Percentiles rank a stretch among this genome's conserved stretches.
phyloP scores from a whole-genome alignment of 2,113 vertebrate species.

The Struthidea cinerea region DNA sequence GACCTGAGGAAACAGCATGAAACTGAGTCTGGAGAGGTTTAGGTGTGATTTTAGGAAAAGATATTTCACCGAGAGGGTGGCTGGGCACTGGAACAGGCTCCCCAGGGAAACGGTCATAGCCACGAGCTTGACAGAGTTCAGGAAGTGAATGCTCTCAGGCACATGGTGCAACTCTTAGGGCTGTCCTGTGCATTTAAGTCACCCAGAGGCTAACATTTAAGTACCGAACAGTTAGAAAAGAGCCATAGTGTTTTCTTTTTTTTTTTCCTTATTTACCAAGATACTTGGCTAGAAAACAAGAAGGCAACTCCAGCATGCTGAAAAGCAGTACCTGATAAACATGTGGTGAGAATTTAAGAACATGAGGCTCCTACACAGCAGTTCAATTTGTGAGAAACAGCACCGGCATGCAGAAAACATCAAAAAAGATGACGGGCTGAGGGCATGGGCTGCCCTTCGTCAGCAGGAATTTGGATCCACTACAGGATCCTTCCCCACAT shows the following conservation, averaged over 20 bases:
- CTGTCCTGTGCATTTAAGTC: not conserved
- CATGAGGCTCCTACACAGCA: not conserved
- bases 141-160: not conserved
- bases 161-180: not conserved
- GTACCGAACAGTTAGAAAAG: not conserved
- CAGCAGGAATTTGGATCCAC: not conserved
- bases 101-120: not conserved
- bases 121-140: not conserved
- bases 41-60: not conserved
- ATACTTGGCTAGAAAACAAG: not conserved
- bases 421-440: not conserved
- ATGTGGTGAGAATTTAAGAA: not conserved
- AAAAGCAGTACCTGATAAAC: not conserved
- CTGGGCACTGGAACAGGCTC: not conserved
- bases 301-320: not conserved
- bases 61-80: not conserved
- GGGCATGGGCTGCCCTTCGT: not conserved
- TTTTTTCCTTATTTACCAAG: not conserved
- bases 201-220: not conserved
- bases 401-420: rapidly evolving
- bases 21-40: not conserved
- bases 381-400: not conserved
- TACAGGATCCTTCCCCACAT: not conserved
- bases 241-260: not conserved
- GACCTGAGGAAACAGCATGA: not conserved